These are phyloP conservation scores for Formica selysi DNA, from an alignment of 1,140 invertebrate genomes.

Conservation along the genomic window DNA sequence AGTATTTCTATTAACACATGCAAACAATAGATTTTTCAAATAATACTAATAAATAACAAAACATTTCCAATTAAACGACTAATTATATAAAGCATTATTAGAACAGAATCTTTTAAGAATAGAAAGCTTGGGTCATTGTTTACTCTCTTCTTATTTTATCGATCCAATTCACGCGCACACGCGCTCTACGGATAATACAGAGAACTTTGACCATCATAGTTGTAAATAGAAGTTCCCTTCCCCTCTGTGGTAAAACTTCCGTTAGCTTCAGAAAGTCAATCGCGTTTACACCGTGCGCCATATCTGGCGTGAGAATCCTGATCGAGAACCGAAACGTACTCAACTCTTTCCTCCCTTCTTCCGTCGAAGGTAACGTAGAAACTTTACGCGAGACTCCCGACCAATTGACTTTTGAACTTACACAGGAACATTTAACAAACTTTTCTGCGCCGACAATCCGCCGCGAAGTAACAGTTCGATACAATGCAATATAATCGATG, in stretches of 20 bases:
- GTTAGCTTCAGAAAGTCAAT: conserved; percentile 44
- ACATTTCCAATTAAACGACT: neutral
- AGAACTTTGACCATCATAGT: conserved; percentile 26
- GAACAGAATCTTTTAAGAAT: neutral
- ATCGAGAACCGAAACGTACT: conserved; percentile 43
- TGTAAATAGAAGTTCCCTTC: conserved; percentile 35
- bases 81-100: neutral
- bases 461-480: conserved; percentile 44
- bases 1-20: neutral
- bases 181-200: conserved; percentile 5
- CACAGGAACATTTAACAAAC: conserved; percentile 55
- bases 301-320: conserved; percentile 43
- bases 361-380: conserved; percentile 35
- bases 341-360: conserved; percentile 45
- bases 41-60: neutral
- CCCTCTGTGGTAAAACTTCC: conserved; percentile 20
- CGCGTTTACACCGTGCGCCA: conserved; percentile 23
- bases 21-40: neutral
- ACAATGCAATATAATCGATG: conserved; percentile 25
- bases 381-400: conserved; percentile 40
- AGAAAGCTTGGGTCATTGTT: neutral
- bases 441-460: conserved; percentile 36
- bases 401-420: conserved; percentile 60
- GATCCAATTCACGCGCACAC: conserved; percentile 21
- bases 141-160: conserved; percentile 17